Conservation (phyloP, 2,888 invertebrate genomes). For the Pantelozetes paolii region DNA sequence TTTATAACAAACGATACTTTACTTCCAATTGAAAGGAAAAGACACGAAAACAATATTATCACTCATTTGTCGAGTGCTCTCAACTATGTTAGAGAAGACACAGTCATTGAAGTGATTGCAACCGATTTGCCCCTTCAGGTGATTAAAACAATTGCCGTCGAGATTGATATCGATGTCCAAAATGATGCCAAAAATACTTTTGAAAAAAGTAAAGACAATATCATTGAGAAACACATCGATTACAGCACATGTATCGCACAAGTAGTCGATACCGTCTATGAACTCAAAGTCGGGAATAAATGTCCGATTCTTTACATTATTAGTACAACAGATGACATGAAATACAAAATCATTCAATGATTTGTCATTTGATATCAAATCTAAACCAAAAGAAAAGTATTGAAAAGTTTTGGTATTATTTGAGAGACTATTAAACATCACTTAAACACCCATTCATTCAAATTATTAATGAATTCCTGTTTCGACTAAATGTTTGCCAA, state of each 20-base stretch:
- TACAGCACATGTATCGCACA: constrained; percentile 65
- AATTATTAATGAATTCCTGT: too few relatives aligned
- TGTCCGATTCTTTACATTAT: constrained; percentile 63
- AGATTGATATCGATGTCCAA: constrained; percentile 58
- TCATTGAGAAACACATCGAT: constrained; percentile 62
- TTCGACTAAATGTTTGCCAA: too few relatives aligned
- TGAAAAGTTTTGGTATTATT: too few relatives aligned
- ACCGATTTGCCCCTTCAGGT: constrained; percentile 61
- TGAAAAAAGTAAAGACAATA: constrained; percentile 57
- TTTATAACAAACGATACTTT: constrained; percentile 66
- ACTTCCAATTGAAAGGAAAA: constrained; percentile 61
- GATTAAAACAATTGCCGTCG: constrained; percentile 61
- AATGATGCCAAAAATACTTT: constrained; percentile 54
- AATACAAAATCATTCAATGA: constrained; percentile 51
- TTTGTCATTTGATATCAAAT: too few relatives aligned
- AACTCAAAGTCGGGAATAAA: constrained; percentile 59
- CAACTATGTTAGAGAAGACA: not conserved
- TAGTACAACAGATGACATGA: constrained; percentile 58
- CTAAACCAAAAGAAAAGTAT: too few relatives aligned
- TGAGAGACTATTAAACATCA: too few relatives aligned
- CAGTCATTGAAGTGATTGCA: constrained; percentile 62
- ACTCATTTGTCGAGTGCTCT: constrained; percentile 34
- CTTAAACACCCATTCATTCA: not conserved
- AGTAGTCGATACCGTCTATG: constrained; percentile 64
- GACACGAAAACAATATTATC: constrained; percentile 68